Percentiles rank a stretch among this genome's conserved stretches.
phyloP scores from a whole-genome alignment of 2,888 invertebrate genomes.

The Amaurobius ferox region DNA sequence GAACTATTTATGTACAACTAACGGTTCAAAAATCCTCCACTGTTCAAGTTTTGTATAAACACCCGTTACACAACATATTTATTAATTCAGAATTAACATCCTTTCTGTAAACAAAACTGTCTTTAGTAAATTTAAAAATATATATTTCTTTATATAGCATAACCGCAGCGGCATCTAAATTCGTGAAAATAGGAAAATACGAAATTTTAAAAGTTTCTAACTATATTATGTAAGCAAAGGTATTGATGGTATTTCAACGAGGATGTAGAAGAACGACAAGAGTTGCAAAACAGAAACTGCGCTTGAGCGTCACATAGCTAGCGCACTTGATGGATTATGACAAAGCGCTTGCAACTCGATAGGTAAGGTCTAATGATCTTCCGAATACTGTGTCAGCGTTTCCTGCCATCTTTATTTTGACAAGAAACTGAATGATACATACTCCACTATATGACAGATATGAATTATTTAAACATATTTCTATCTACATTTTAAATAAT shows the following conservation, averaged over 20 bases:
- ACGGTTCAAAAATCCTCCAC: no score
- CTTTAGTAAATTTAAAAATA: neutral
- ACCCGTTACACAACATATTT: no score
- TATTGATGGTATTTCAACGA: conserved; percentile 17
- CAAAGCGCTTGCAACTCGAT: conserved; percentile 54
- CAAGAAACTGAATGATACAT: no score
- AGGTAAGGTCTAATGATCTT: conserved; percentile 63
- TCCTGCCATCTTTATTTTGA: no score
- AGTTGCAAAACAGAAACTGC: conserved; percentile 48
- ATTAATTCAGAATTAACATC: no score
- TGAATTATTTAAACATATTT: no score
- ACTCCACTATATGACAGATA: no score
- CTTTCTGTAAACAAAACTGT: no score
- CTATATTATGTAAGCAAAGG: no score
- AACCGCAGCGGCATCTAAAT: neutral
- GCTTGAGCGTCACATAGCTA: conserved; percentile 48
- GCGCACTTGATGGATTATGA: conserved; percentile 63
- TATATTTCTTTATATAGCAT: neutral
- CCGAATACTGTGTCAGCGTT: neutral
- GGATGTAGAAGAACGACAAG: conserved; percentile 59
- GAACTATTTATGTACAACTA: no score
- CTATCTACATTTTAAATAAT: no score
- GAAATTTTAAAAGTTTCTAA: neutral
- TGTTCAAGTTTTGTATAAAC: no score
- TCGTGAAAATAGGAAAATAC: neutral